A percentile compares a stretch with the other conserved stretches of the same genome.
phyloP scores from a whole-genome alignment of 2,113 vertebrate species.

The Gadus macrocephalus region DNA sequence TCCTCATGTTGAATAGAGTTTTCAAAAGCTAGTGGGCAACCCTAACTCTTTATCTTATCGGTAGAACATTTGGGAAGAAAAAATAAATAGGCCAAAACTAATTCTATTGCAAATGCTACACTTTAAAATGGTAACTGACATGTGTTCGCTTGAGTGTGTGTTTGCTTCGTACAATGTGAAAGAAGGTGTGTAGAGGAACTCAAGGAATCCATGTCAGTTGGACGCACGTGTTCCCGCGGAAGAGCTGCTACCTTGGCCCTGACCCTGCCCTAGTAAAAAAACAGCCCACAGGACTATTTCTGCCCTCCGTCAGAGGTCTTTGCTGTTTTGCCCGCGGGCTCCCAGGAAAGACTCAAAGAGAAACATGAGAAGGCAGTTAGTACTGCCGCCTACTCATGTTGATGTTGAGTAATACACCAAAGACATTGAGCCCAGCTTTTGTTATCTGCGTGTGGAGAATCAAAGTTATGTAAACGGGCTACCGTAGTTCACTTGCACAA shows the following conservation, averaged over 20 bases:
- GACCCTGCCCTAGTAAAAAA: constrained; percentile 32
- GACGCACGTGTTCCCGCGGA: background rate
- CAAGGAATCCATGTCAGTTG: background rate
- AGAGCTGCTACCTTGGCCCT: constrained; percentile 16
- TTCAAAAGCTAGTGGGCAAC: too few relatives aligned
- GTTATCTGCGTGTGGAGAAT: constrained; percentile 10
- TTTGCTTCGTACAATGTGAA: background rate
- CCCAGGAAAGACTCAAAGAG: constrained; percentile 22
- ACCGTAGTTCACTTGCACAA: background rate
- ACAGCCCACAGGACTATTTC: constrained; percentile 30
- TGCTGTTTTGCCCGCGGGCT: constrained; percentile 31
- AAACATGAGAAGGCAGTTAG: constrained; percentile 28
- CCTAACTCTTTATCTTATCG: too few relatives aligned
- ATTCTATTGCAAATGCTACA: too few relatives aligned
- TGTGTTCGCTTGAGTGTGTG: background rate
- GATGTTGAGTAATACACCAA: constrained; percentile 8
- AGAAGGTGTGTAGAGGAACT: background rate
- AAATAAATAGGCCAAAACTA: too few relatives aligned
- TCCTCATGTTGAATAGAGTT: too few relatives aligned
- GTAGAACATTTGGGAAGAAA: too few relatives aligned
- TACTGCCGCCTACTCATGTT: constrained; percentile 9
- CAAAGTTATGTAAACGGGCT: constrained; percentile 4
- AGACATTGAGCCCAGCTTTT: constrained; percentile 9
- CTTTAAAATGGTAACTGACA: too few relatives aligned
- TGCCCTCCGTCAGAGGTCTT: constrained; percentile 32